Base-by-base conservation (phyloP, 2,888 invertebrate genomes). In the Phasia obesa region DNA sequence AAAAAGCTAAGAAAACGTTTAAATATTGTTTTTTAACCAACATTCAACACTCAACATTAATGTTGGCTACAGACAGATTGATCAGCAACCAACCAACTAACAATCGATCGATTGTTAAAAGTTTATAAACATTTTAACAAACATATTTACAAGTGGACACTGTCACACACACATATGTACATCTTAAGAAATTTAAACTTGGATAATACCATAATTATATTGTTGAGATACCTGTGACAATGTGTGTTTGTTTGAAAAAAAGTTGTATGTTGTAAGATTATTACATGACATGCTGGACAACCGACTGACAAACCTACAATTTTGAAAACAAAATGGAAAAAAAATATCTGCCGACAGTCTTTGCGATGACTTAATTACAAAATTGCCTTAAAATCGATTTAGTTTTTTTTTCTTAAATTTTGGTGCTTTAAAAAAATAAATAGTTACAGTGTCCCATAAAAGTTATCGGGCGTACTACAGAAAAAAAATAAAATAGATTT, bases 221-320 rank as follows among this genome's bases (percentile, higher is more conserved):
- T 38, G 59, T 60, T 25, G 9, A 55, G 27, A 60, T 51, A 38
- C 19, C 17, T 49, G 49, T 27, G 51, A 67, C 49, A 31, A 47
- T 69, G 42, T 53, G 15, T 21, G 19, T 51, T 67, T 59, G 13
- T 47, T 25, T 47, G 1, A 19, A 21, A 2, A 38, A 55, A 71
- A 49, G 17, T 35, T 51, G 65, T 38, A 17, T 35, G 59, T 76
- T 67, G 67, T 59, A 25, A 59, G 19, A 69, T 77, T 70, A 69
- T 69, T 60, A 77, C 76, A 77, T 77, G 76, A 62, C 69, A 69
- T 69, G 51, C 17, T 76, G 76, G 76, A 69, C 76, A 60, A 44
- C 23, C 35, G 23, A 51, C 19, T 25, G 31, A 17, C 25, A 25
- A 42, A 42, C 25, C n/a, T 31, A 42, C 19, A 60, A n/a, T n/a